Evolutionary conservation across 2,797 vertebrate genomes (phyloP).

Genomic region (Sebastolobus alascanus): DNA sequence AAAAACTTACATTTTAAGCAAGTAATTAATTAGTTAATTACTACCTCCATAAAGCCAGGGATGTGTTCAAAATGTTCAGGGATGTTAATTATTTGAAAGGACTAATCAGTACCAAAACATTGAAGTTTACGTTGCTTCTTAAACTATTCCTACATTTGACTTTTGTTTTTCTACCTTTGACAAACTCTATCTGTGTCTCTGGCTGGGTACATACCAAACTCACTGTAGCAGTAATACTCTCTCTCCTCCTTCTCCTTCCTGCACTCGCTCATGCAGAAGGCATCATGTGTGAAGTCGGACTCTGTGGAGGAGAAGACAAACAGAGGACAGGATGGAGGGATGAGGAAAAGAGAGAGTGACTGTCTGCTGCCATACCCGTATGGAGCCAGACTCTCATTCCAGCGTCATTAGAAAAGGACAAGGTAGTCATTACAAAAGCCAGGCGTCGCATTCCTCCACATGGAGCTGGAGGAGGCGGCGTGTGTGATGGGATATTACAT

Average conservation of each 20-base stretch:
- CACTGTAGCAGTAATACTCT: constrained; percentile 86
- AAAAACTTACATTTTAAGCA: not conserved
- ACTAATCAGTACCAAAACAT: no score
- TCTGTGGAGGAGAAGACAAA: constrained; percentile 69
- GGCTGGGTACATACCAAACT: constrained; percentile 80
- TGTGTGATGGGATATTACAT: constrained; percentile 21
- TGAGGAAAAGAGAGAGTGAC: constrained; percentile 25
- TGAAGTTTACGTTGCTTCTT: not conserved
- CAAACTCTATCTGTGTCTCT: constrained; percentile 6
- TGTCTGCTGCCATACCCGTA: constrained; percentile 30
- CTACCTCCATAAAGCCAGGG: not conserved
- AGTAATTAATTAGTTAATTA: not conserved
- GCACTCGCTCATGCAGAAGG: constrained; percentile 86
- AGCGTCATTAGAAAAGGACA: constrained; percentile 51
- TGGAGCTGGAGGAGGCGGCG: constrained; percentile 33
- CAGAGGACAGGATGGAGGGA: constrained; percentile 25
- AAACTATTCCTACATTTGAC: not conserved
- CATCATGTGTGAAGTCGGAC: constrained; percentile 84
- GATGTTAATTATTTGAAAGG: not conserved
- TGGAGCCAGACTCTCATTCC: constrained; percentile 61
- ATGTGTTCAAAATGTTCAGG: not conserved
- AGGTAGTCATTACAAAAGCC: constrained; percentile 63
- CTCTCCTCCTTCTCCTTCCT: constrained; percentile 87
- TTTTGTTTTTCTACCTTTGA: not conserved
- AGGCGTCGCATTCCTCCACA: constrained; percentile 60